A percentile compares a stretch with the other conserved stretches of the same genome.
These are phyloP conservation scores for Gymnobelideus leadbeateri DNA, from an alignment of 2,113 vertebrate genomes.

Conservation along the genomic window DNA sequence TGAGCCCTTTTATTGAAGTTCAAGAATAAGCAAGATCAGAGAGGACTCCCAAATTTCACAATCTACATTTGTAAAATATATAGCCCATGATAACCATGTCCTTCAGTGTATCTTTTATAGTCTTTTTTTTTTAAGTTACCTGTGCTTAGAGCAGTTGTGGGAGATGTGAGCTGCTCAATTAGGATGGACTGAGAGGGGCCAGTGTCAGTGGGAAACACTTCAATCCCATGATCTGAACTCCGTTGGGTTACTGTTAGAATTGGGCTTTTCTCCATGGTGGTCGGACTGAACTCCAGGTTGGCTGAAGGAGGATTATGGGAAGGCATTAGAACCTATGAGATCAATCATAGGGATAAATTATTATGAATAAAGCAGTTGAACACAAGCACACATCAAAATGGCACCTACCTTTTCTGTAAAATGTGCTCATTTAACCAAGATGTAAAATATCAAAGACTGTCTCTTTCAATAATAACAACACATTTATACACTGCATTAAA, in stretches of 20 bases:
- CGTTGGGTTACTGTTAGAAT: slow-evolving; percentile 26
- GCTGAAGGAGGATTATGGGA: slow-evolving; percentile 62
- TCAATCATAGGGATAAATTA: slow-evolving; percentile 59
- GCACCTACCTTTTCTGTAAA: slow-evolving; percentile 25
- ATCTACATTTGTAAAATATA: not conserved
- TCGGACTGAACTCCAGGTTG: slow-evolving; percentile 69
- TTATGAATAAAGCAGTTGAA: slow-evolving; percentile 8
- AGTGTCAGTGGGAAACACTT: slow-evolving; percentile 46
- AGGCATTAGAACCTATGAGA: slow-evolving; percentile 75
- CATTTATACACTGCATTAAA: not conserved
- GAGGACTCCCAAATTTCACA: not conserved
- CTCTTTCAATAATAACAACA: slow-evolving; percentile 5
- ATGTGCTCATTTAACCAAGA: not conserved
- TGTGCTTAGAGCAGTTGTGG: slow-evolving; percentile 71
- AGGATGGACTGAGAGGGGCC: slow-evolving; percentile 29
- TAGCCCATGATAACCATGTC: not conserved
- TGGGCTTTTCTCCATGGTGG: slow-evolving; percentile 45
- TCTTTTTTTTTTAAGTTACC: slow-evolving; percentile 79
- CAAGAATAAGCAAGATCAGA: not conserved
- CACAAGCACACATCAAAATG: not conserved
- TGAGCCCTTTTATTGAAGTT: not conserved
- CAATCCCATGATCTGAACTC: slow-evolving; percentile 49
- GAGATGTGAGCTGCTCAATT: slow-evolving; percentile 41
- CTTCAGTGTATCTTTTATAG: not conserved
- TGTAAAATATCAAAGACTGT: not conserved